Conservation (phyloP, 1,140 invertebrate genomes). For the Drosophila dunni region DNA sequence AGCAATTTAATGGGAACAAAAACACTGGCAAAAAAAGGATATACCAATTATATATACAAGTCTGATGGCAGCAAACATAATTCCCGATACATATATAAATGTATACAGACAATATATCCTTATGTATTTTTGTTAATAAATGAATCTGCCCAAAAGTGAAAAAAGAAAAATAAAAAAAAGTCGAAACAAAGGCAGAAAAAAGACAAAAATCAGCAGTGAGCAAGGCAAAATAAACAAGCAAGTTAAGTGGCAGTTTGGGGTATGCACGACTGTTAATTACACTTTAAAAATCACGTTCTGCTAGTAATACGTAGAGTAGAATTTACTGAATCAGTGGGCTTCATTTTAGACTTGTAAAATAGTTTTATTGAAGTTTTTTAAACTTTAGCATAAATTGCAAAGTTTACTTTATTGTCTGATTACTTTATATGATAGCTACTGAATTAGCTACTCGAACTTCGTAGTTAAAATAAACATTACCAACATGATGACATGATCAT, state of each 20-base stretch:
- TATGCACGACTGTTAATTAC: background rate
- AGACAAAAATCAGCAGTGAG: constrained; percentile 44
- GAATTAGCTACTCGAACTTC: too few relatives aligned
- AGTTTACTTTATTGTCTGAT: too few relatives aligned
- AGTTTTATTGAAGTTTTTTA: too few relatives aligned
- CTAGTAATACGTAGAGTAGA: too few relatives aligned
- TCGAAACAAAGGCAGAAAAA: constrained; percentile 60
- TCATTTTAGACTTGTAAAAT: too few relatives aligned
- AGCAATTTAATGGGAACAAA: constrained; percentile 18
- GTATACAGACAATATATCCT: constrained; percentile 8
- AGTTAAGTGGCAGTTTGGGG: constrained; percentile 17
- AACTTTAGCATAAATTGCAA: too few relatives aligned
- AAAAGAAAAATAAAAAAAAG: constrained; percentile 10
- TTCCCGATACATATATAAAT: constrained; percentile 15
- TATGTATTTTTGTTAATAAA: constrained; percentile 60
- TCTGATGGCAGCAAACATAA: constrained; percentile 13
- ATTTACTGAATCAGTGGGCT: too few relatives aligned
- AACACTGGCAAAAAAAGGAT: constrained; percentile 58
- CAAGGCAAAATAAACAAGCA: constrained; percentile 22
- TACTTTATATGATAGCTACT: too few relatives aligned
- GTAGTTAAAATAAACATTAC: too few relatives aligned
- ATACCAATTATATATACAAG: constrained; percentile 30
- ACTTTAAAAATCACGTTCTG: background rate
- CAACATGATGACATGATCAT: too few relatives aligned
- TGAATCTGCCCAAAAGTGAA: constrained; percentile 38